Base-by-base conservation (phyloP, 2,888 invertebrate genomes). In the Oxyscelio sp. region DNA sequence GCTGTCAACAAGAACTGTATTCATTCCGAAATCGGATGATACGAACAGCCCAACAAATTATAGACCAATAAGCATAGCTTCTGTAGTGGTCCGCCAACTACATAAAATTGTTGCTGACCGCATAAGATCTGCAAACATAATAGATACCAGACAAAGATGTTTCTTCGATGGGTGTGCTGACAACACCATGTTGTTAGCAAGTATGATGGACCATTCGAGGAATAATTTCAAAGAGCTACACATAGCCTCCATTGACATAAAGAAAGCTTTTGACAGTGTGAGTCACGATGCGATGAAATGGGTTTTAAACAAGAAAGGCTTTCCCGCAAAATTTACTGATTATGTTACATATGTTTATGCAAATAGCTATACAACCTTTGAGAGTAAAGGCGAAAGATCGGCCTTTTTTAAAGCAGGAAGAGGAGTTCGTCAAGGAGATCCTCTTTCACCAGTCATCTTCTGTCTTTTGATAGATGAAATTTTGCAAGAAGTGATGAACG, bases 51-150 rank as follows among this genome's bases (percentile, higher is more conserved):
- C 79, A 4, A 1, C 27, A 2, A 22, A 61, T 17, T 78, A 24
- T 21, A n/a, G 78, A n/a, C 68, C 68, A 13, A 65, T 78, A n/a
- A 38, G 40, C 13, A 40, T 78, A 6, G 11, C 74, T 17, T 84
- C 82, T 4, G 83, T 81, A 1, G 40, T 73, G 0, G 81, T 81
- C 8, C n/a, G 87, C 4, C 85, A 80, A 4, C 45, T 86, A 0
- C 86, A 86, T 0, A 83, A 83, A 5, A 80, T 89, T 24, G 17
- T 88, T 0, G 89, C 89, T 0, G 9, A 34, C 5, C 34, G 34
- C 2, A 34, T 34, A 8, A 8, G 6, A 1, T 2, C 2, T 1
- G 4, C 34, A 9, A 9, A 9, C 9, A 9, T 4, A 4, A 8
- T 34, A 2, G 34, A 34, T 11, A 2, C 9, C 1, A 6, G 34